Conservation (phyloP, 1,140 invertebrate genomes). For the Neotoxoptera formosana region DNA sequence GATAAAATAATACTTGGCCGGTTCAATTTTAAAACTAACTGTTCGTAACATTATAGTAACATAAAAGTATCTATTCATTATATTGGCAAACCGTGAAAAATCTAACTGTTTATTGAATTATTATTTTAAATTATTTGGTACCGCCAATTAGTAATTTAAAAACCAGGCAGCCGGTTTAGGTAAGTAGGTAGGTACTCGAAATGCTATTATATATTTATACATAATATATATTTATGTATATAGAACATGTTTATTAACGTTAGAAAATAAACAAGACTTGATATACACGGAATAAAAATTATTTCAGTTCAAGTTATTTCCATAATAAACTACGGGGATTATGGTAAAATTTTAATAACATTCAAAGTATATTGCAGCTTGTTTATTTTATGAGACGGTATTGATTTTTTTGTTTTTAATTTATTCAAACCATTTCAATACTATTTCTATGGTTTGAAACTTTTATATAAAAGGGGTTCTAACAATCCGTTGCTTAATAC, state of each 20-base stretch:
- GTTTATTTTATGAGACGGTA: slow-evolving; percentile 53
- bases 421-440: slow-evolving; percentile 50
- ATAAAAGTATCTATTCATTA: not conserved
- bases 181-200: not conserved
- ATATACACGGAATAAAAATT: slow-evolving; percentile 30
- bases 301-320: slow-evolving; percentile 38
- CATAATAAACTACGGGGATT: slow-evolving; percentile 50
- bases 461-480: slow-evolving; percentile 32
- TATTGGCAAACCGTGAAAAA: not conserved
- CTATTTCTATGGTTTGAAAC: slow-evolving; percentile 39
- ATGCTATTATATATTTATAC: not conserved
- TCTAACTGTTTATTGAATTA: slow-evolving; percentile 27
- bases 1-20: not conserved
- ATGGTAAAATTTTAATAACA: slow-evolving; percentile 48
- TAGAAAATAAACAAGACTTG: slow-evolving; percentile 17
- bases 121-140: not conserved
- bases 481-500: slow-evolving; percentile 40
- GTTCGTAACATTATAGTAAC: not conserved
- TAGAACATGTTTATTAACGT: slow-evolving; percentile 28
- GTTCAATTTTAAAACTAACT: not conserved
- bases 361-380: slow-evolving; percentile 36
- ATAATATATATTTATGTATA: no score
- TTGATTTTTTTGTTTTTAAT: slow-evolving; percentile 51
- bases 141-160: slow-evolving; percentile 35
- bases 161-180: not conserved